These are phyloP conservation scores for Ceratosolen solmsi DNA, from an alignment of 1,140 invertebrate genomes.

Conservation along the genomic window DNA sequence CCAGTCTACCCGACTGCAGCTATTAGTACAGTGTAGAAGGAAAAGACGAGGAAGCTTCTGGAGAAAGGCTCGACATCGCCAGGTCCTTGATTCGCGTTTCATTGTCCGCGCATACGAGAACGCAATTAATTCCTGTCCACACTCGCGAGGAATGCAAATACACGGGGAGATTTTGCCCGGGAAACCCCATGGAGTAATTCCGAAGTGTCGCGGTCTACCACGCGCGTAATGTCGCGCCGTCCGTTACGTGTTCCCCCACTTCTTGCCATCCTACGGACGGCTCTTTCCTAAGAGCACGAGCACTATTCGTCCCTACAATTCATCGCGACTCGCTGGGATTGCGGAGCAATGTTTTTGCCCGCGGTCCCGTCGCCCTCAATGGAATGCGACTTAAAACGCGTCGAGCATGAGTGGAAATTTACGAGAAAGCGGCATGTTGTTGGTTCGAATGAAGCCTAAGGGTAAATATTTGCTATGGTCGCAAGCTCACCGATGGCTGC, in stretches of 20 bases:
- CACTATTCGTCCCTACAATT: not conserved
- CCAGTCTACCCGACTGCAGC: too few relatives aligned
- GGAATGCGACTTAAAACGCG: not conserved
- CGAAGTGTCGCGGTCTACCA: slow-evolving; percentile 69
- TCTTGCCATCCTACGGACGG: slow-evolving; percentile 44
- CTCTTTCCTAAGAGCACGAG: not conserved
- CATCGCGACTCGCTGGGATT: not conserved
- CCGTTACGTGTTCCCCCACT: slow-evolving; percentile 51
- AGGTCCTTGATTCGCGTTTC: slow-evolving; percentile 66
- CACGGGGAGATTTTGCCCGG: slow-evolving; percentile 65
- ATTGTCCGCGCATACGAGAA: slow-evolving; percentile 60
- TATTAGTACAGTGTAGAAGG: too few relatives aligned
- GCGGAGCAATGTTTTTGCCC: too few relatives aligned
- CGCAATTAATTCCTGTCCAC: slow-evolving; percentile 70
- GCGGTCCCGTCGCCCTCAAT: too few relatives aligned
- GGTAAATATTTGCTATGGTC: too few relatives aligned
- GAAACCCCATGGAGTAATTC: slow-evolving; percentile 63
- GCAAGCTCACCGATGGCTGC: too few relatives aligned
- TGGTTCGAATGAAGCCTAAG: too few relatives aligned
- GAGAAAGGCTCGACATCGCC: too few relatives aligned
- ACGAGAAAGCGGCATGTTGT: too few relatives aligned
- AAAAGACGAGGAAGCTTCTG: too few relatives aligned
- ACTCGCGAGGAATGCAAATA: slow-evolving; percentile 69
- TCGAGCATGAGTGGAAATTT: too few relatives aligned
- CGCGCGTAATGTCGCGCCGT: slow-evolving; percentile 64